These are phyloP conservation scores for Aphaenogaster rudis DNA, from an alignment of 1,140 invertebrate species.

Conservation along the genomic window DNA sequence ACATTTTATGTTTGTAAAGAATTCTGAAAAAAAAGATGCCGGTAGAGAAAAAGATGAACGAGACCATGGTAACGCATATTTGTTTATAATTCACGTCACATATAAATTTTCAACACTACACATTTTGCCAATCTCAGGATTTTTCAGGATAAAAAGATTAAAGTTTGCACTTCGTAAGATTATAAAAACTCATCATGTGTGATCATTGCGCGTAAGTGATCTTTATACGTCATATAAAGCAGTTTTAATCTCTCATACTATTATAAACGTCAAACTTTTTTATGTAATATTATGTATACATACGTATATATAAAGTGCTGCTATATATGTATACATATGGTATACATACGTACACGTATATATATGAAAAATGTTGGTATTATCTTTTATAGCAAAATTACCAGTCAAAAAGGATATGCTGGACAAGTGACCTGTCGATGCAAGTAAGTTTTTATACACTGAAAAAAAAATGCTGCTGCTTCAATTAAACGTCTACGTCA, in stretches of 20 bases:
- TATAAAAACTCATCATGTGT: slow-evolving; percentile 69
- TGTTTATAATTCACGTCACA: slow-evolving; percentile 20
- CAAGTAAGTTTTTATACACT: slow-evolving; percentile 66
- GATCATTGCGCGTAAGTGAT: slow-evolving; percentile 77
- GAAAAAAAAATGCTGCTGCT: too few relatives aligned
- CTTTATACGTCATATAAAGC: background rate
- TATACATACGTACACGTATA: background rate
- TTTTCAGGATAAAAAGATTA: background rate
- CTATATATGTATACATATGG: background rate
- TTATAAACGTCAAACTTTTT: background rate
- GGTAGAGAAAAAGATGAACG: slow-evolving; percentile 39
- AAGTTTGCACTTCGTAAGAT: background rate
- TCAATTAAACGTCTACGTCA: too few relatives aligned
- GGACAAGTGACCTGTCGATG: slow-evolving; percentile 80
- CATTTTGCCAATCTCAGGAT: slow-evolving; percentile 45
- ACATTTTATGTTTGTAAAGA: background rate
- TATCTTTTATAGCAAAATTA: slow-evolving; percentile 73
- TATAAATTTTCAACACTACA: background rate
- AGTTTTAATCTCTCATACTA: slow-evolving; percentile 5
- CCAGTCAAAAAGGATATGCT: slow-evolving; percentile 74
- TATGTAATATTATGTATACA: background rate
- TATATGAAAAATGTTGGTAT: background rate
- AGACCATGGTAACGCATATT: slow-evolving; percentile 16
- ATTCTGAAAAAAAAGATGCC: slow-evolving; percentile 26
- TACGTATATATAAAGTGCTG: background rate